phyloP scores from a whole-genome alignment of 2,113 vertebrate genomes.

The Notothenia rossii region DNA sequence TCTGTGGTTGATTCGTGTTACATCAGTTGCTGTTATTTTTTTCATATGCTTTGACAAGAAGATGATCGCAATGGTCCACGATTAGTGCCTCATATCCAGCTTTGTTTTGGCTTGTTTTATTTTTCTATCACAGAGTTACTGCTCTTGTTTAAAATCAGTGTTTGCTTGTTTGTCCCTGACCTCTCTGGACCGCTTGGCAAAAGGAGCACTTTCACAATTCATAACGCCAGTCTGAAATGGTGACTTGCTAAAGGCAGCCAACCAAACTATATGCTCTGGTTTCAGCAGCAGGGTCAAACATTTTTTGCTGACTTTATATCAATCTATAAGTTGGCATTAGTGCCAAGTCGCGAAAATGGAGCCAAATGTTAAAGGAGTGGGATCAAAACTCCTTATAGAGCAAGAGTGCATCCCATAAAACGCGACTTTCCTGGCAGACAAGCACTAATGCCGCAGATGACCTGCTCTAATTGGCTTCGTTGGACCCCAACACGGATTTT shows the following conservation, averaged over 20 bases:
- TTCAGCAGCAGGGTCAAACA: slow-evolving; percentile 51
- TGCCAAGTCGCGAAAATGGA: slow-evolving; percentile 35
- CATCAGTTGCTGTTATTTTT: not conserved
- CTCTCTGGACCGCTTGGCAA: slow-evolving; percentile 81
- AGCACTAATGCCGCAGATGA: slow-evolving; percentile 65
- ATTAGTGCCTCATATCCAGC: not conserved
- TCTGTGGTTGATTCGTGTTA: not conserved
- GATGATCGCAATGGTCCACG: not conserved
- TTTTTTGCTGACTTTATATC: slow-evolving; percentile 55
- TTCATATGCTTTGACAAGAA: slow-evolving; percentile 8
- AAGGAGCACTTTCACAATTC: slow-evolving; percentile 48
- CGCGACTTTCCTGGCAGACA: slow-evolving; percentile 54
- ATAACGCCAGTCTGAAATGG: slow-evolving; percentile 49
- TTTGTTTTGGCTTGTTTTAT: slow-evolving; percentile 50
- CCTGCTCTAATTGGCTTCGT: slow-evolving; percentile 69
- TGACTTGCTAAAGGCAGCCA: slow-evolving; percentile 44
- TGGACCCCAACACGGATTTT: slow-evolving; percentile 43
- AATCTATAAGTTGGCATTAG: not conserved
- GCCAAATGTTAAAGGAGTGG: slow-evolving; percentile 34
- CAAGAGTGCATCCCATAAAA: slow-evolving; percentile 25
- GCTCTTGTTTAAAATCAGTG: slow-evolving; percentile 66
- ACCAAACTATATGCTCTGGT: slow-evolving; percentile 54
- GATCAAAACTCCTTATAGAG: slow-evolving; percentile 54
- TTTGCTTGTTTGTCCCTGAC: slow-evolving; percentile 69
- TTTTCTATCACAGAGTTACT: slow-evolving; percentile 38